These are phyloP conservation scores for Cliona cf. orientalis DNA, from an alignment of 37 sponge, comb jelly and placozoan species.

Conservation along the genomic window DNA sequence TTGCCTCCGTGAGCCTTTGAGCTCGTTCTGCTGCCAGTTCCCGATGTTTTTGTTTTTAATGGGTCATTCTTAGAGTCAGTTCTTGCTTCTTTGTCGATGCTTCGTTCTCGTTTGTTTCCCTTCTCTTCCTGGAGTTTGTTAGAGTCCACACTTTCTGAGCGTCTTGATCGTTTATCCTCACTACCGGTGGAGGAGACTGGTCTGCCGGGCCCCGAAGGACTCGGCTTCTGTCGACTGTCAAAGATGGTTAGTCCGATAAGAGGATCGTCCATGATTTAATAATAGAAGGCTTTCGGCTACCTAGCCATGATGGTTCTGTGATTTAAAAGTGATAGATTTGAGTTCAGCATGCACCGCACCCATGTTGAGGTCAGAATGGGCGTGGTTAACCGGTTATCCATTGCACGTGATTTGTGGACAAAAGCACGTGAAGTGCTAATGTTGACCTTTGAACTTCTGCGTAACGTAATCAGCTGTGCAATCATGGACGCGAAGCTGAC, in stretches of 20 bases:
- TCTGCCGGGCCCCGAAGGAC: background rate
- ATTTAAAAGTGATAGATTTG: background rate
- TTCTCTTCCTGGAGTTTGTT: background rate
- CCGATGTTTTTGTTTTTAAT: too few species aligned
- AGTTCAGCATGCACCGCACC: background rate
- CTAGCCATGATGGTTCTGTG: background rate
- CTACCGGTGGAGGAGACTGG: background rate
- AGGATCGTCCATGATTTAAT: constrained; percentile 53
- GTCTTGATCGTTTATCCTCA: too few species aligned
- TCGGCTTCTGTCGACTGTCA: background rate
- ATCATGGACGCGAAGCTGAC: background rate
- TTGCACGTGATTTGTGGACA: too few species aligned
- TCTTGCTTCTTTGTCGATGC: background rate
- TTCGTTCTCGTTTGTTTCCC: background rate
- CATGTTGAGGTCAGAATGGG: background rate
- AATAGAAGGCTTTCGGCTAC: background rate
- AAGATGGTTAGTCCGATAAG: constrained; percentile 51
- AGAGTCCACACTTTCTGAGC: background rate
- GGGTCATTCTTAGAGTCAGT: background rate
- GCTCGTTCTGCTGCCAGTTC: background rate
- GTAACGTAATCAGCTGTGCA: background rate
- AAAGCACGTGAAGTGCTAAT: too few species aligned
- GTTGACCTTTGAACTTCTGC: too few species aligned
- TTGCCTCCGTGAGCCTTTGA: background rate
- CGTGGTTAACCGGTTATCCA: background rate